These are phyloP conservation scores for Ctenodactylus gundi DNA, from an alignment of 2,113 vertebrate genomes.

Conservation along the genomic window DNA sequence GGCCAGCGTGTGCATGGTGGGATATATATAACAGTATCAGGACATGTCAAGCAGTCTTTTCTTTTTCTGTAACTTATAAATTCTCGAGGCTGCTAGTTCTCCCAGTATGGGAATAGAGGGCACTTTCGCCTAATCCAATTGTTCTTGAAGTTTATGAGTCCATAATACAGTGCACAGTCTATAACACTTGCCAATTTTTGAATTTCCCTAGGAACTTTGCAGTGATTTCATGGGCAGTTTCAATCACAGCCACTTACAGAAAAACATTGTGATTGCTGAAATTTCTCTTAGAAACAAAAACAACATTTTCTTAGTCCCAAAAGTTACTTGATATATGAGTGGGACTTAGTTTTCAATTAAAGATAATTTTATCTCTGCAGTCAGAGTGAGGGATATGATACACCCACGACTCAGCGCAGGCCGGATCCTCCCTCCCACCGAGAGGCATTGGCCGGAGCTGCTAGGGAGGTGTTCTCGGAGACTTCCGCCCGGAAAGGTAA, in stretches of 20 bases:
- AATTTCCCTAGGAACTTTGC: not conserved
- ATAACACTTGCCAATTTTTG: no score
- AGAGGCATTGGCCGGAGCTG: not conserved
- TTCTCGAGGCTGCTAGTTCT: not conserved
- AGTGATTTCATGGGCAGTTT: not conserved
- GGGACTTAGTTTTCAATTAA: not conserved
- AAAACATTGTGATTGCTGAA: not conserved
- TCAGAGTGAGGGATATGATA: not conserved
- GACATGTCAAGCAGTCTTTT: not conserved
- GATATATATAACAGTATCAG: no score
- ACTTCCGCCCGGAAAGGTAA: not conserved
- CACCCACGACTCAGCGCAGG: no score
- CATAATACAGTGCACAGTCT: not conserved
- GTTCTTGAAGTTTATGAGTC: not conserved
- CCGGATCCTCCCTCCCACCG: not conserved
- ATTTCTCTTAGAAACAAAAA: slow-evolving; percentile 31
- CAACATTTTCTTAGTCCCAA: not conserved
- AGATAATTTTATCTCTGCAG: not conserved
- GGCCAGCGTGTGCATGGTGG: rapidly evolving
- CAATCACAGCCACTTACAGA: not conserved
- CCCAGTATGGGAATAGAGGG: not conserved
- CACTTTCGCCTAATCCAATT: not conserved
- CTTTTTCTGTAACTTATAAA: not conserved
- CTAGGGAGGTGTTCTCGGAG: not conserved
- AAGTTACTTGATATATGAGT: not conserved